Evolutionary conservation across 2,888 invertebrate species (phyloP).

Genomic region (Nipponacmea schrenckii): DNA sequence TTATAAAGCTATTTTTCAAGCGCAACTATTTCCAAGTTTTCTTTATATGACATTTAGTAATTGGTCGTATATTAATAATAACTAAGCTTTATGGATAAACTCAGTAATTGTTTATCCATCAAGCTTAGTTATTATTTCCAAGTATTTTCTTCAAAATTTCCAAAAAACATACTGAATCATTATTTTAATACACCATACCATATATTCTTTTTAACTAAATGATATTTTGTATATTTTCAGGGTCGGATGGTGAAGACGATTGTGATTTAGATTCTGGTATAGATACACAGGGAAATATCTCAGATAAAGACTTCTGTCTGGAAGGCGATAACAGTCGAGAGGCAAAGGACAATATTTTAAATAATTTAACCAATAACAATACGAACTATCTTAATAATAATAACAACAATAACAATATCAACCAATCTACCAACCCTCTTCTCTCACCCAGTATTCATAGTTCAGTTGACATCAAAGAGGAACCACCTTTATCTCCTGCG

Average conservation of each 20-base stretch:
- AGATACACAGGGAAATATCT: conserved; percentile 53
- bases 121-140: too few species aligned
- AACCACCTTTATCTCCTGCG: conserved; percentile 22
- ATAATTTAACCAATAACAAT: conserved; percentile 67
- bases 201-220: too few species aligned
- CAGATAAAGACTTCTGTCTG: conserved; percentile 57
- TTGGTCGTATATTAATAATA: too few species aligned
- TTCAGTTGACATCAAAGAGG: conserved; percentile 35
- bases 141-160: too few species aligned
- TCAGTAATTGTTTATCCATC: too few species aligned
- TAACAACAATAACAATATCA: conserved; percentile 71
- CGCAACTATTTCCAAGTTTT: too few species aligned
- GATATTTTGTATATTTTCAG: conserved; percentile 32
- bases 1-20: too few species aligned
- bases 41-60: too few species aligned
- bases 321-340: conserved; percentile 52
- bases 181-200: too few species aligned
- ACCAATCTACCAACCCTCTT: conserved; percentile 34
- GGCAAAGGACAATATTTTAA: conserved; percentile 43
- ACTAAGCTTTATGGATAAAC: too few species aligned
- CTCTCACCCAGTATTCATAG: conserved; percentile 33
- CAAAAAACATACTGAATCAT: too few species aligned
- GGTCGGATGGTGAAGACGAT: conserved; percentile 62
- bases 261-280: conserved; percentile 56
- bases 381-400: conserved; percentile 68